A percentile compares a stretch with the other conserved stretches of the same genome.
These are phyloP conservation scores for Rhopalosiphum padi DNA, from an alignment of 1,140 invertebrate species.

Conservation along the genomic window DNA sequence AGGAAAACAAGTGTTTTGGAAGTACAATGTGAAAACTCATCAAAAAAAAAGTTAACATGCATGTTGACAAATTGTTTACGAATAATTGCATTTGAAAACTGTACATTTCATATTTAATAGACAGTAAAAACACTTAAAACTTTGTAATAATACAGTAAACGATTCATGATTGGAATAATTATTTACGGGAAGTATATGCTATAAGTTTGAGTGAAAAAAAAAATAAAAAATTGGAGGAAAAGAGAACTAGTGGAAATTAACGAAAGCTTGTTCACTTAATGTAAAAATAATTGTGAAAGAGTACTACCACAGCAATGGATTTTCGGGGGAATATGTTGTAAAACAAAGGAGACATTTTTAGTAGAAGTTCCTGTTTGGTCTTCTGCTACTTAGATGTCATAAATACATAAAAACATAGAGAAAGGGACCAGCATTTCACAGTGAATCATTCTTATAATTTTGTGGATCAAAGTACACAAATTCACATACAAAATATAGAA, in stretches of 20 bases:
- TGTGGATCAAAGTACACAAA: conserved; percentile 59
- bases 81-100: too few species aligned
- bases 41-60: too few species aligned
- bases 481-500: conserved; percentile 59
- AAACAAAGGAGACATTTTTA: not conserved
- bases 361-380: not conserved
- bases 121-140: not conserved
- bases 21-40: too few species aligned
- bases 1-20: too few species aligned
- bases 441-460: conserved; percentile 60
- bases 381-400: not conserved
- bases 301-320: not conserved
- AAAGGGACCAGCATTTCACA: not conserved
- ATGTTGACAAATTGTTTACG: too few species aligned
- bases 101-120: not conserved
- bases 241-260: not conserved
- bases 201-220: not conserved
- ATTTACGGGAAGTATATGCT: not conserved
- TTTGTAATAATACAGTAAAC: not conserved
- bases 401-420: not conserved
- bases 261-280: too few species aligned
- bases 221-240: not conserved
- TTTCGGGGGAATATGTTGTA: not conserved
- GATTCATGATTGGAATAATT: conserved; percentile 21
- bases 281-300: too few species aligned